A percentile compares a stretch with the other conserved stretches of the same genome.
Conservation (phyloP, 2,113 vertebrate species). For the Plecturocebus donacophilus region DNA sequence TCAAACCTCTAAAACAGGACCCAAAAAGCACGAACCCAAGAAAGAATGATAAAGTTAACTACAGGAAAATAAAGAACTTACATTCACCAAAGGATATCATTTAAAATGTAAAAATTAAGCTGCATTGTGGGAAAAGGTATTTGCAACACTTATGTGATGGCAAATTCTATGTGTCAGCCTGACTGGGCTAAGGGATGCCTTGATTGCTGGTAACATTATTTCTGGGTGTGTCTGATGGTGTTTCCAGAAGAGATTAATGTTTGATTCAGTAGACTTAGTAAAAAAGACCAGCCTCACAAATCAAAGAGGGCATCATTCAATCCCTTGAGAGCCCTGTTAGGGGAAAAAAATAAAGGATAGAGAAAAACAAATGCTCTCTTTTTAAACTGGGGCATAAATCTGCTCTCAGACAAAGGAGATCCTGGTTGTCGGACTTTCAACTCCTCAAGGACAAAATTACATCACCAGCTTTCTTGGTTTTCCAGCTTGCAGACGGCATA, state of each 20-base stretch:
- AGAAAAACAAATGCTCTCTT: background rate
- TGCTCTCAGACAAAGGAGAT: background rate
- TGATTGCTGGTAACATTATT: background rate
- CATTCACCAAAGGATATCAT: background rate
- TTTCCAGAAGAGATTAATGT: background rate
- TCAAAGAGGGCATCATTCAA: no score
- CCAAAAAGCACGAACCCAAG: background rate
- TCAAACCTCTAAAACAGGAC: background rate
- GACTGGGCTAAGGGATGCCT: background rate
- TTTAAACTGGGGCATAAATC: background rate
- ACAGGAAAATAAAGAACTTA: background rate
- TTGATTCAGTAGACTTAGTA: background rate
- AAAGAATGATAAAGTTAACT: background rate
- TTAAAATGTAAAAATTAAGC: background rate
- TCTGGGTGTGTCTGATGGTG: background rate
- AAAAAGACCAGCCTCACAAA: background rate
- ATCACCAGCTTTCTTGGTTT: background rate
- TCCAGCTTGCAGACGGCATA: background rate
- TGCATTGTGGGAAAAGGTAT: background rate
- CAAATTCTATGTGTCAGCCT: background rate
- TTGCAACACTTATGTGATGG: background rate
- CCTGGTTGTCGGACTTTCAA: rapidly evolving
- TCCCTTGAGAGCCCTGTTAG: background rate
- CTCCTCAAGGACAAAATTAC: no score
- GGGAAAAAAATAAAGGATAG: background rate